Conservation (phyloP, 2,888 invertebrate species). For the Zaprionus lineosus region DNA sequence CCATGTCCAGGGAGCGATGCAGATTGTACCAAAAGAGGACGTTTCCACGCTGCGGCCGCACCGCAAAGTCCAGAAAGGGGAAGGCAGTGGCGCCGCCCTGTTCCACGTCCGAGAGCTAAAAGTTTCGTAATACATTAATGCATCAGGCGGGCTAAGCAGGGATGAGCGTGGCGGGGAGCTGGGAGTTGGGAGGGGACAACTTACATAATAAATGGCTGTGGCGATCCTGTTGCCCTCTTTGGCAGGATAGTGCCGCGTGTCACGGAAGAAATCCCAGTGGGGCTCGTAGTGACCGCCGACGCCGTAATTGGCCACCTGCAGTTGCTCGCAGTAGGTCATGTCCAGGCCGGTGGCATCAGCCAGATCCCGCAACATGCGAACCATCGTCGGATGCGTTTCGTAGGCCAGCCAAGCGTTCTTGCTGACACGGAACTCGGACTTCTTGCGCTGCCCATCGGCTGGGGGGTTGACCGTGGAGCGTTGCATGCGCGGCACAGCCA, state of each 20-base stretch:
- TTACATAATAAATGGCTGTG: constrained; percentile 97
- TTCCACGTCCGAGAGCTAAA: constrained; percentile 96
- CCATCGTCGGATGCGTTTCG: constrained; percentile 61
- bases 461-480: constrained; percentile 85
- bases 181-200: constrained; percentile 83
- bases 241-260: constrained; percentile 89
- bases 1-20: constrained; percentile 95
- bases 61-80: constrained; percentile 91
- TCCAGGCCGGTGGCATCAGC: constrained; percentile 85
- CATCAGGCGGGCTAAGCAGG: not conserved
- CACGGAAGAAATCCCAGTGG: constrained; percentile 91
- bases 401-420: constrained; percentile 85
- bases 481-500: constrained; percentile 84
- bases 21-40: constrained; percentile 98
- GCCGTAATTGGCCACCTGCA: constrained; percentile 99
- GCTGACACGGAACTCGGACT: constrained; percentile 88
- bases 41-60: constrained; percentile 94
- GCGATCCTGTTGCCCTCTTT: constrained; percentile 97
- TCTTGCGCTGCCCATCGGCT: constrained; percentile 92
- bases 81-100: constrained; percentile 99
- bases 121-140: constrained; percentile 1
- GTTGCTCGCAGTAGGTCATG: constrained; percentile 89
- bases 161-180: too few species aligned
- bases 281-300: constrained; percentile 99
- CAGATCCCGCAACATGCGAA: constrained; percentile 88